Evolutionary conservation across 1,140 invertebrate genomes (phyloP), one percentile per base, ranked within the genome.

Genomic region (Triops cancriformis): DNA sequence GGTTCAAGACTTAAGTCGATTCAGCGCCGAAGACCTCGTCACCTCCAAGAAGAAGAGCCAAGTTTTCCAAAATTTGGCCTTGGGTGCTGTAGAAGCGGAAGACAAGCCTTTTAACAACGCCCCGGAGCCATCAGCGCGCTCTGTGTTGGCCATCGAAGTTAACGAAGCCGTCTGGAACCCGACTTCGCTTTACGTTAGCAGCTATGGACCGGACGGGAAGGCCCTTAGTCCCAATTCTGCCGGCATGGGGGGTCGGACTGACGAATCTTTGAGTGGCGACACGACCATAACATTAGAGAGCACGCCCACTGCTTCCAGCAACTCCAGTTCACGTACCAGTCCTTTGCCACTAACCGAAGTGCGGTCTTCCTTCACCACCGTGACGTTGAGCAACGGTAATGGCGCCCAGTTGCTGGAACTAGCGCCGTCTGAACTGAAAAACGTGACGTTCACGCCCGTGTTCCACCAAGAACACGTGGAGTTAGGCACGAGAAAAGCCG

Each of bases 1-100:
- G 9, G 77, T 78, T 26, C 77, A 78, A 42, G 77, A 78, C 51
- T 23, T 78, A 26, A 78, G 77, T 28, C 72, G 77, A 10, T 72
- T 78, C 23, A 73, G 77, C 73, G 73, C 73, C 26, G 77, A 78
- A 64, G 51, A 3, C 6, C 14, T 64, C 51, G 51, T 18, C 10
- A 64, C 51, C 6, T 64, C 51, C 14, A 64, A 64, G 51, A 64
- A 64, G 23, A 64, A 6, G 18, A 64, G 51, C 23, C 51, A 64
- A 64, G 51, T 9, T 0, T 64, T 64, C 51, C 6, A n/a, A 23
- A 64, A 64, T 64, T 64, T 64, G 51, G 51, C 51, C 18, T 64
- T 64, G 18, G 51, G 23, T 18, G 51, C 51, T 1, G 51, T 14
- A 18, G 51, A 64, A 64, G 23, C 23, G 10, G 51, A 64, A n/a